Evolutionary conservation across 1,140 invertebrate genomes (phyloP).

Genomic region (Aphidius gifuensis): DNA sequence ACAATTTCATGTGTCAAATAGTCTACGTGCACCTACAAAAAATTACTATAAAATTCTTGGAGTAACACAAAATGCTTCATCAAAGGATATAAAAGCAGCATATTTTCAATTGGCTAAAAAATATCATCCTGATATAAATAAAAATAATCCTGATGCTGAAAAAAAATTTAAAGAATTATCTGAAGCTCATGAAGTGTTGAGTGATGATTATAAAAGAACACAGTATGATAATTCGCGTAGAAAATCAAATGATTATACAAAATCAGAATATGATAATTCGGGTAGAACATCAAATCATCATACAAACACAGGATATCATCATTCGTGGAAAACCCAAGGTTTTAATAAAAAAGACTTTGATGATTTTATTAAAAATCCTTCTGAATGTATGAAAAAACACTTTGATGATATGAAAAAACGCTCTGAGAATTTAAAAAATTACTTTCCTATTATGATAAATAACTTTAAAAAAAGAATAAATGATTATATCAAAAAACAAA

Average conservation of each 20-base stretch:
- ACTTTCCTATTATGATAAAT: too few relatives aligned
- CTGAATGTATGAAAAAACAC: too few relatives aligned
- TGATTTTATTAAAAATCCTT: too few relatives aligned
- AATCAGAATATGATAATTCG: conserved; percentile 67
- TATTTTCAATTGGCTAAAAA: conserved; percentile 98
- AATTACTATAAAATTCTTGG: conserved; percentile 95
- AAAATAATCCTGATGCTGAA: conserved; percentile 82
- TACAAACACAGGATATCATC: too few relatives aligned
- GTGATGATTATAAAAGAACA: conserved; percentile 88
- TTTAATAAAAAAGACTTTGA: too few relatives aligned
- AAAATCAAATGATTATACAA: conserved; percentile 49
- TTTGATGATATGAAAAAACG: too few relatives aligned
- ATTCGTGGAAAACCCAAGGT: too few relatives aligned
- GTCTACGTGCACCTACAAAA: conserved; percentile 47
- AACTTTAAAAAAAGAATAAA: too few relatives aligned
- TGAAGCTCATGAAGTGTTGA: conserved; percentile 97
- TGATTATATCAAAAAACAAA: too few relatives aligned
- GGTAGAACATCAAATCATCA: too few relatives aligned
- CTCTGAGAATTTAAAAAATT: too few relatives aligned
- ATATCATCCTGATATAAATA: conserved; percentile 99
- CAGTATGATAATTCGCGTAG: conserved; percentile 93
- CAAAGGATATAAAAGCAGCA: conserved; percentile 97
- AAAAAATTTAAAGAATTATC: conserved; percentile 99
- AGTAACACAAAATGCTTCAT: conserved; percentile 79
- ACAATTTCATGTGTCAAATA: conserved; percentile 55